Evolutionary conservation across 2,797 vertebrate genomes (phyloP).

Genomic region (Cottoperca gobio): DNA sequence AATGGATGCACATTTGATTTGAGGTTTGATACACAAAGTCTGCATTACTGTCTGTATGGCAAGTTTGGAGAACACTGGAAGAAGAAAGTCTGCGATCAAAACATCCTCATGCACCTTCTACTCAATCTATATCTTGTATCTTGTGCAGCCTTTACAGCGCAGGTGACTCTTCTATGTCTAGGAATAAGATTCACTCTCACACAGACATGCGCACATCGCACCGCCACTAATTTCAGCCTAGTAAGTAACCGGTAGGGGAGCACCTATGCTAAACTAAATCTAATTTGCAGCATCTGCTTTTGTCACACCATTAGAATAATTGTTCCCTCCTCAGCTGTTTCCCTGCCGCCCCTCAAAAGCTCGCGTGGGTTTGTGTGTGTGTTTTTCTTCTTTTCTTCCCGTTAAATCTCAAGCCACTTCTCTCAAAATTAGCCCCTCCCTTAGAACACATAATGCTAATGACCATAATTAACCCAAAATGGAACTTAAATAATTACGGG

Average conservation of each 20-base stretch:
- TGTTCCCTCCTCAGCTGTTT: conserved; percentile 98
- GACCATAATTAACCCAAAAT: conserved; percentile 98
- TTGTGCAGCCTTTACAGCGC: not conserved
- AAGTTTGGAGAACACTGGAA: not conserved
- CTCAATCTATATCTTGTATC: not conserved
- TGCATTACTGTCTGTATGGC: not conserved
- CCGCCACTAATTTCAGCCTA: conserved; percentile 57
- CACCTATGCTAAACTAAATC: conserved; percentile 88
- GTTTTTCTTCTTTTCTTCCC: conserved; percentile 72
- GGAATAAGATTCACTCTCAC: not conserved
- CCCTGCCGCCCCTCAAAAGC: conserved; percentile 87
- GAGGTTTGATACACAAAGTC: not conserved
- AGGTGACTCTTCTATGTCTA: too few relatives aligned
- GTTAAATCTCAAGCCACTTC: conserved; percentile 69
- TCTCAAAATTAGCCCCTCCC: conserved; percentile 92
- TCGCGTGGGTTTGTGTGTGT: conserved; percentile 81
- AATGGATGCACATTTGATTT: not conserved
- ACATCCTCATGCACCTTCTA: not conserved
- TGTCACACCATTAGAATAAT: conserved; percentile 99
- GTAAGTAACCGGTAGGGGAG: conserved; percentile 89
- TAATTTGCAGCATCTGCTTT: conserved; percentile 95
- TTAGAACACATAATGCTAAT: conserved; percentile 95
- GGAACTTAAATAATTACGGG: conserved; percentile 96
- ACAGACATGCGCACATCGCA: not conserved
- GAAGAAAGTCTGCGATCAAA: not conserved